These are phyloP conservation scores for Epinephelus coioides DNA, from an alignment of 2,797 vertebrate species.

Conservation along the genomic window DNA sequence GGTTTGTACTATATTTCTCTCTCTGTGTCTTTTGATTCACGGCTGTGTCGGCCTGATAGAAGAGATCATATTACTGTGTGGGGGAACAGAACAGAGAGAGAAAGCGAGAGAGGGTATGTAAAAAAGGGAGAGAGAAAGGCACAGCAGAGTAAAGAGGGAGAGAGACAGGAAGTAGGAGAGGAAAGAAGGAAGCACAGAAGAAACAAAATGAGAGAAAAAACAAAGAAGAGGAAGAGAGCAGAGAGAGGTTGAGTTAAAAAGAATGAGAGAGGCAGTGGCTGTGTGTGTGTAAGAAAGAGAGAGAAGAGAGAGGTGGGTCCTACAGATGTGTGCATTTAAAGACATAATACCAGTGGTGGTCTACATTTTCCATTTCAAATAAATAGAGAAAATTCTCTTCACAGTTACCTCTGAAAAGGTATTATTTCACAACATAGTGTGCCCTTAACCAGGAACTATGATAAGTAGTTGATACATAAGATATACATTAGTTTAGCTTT, in stretches of 20 bases:
- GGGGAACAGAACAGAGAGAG: slow-evolving; percentile 46
- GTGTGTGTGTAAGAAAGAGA: slow-evolving; percentile 1
- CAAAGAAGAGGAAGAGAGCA: slow-evolving; percentile 17
- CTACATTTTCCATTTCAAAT: slow-evolving; percentile 29
- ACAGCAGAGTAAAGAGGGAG: slow-evolving; percentile 13
- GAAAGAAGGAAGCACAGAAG: slow-evolving; percentile 30
- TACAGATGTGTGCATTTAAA: slow-evolving; percentile 67
- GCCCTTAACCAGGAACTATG: background rate
- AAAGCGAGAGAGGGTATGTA: slow-evolving; percentile 17
- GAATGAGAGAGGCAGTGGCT: background rate
- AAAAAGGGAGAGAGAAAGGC: slow-evolving; percentile 34
- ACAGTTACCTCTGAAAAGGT: too few relatives aligned
- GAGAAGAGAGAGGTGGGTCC: slow-evolving; percentile 24
- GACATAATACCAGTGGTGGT: slow-evolving; percentile 31
- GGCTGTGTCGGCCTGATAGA: slow-evolving; percentile 76
- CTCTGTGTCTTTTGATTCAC: slow-evolving; percentile 84
- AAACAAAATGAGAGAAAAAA: slow-evolving; percentile 43
- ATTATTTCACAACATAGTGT: background rate
- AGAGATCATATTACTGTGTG: slow-evolving; percentile 78
- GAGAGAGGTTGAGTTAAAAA: background rate
- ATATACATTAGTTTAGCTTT: background rate
- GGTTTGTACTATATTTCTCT: slow-evolving; percentile 85
- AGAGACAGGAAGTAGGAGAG: slow-evolving; percentile 53
- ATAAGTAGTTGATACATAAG: background rate
- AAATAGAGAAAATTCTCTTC: background rate